Evolutionary conservation across 1,140 invertebrate species (phyloP), one percentile per base, ranked within the genome.

Genomic region (Pachypsylla venusta): DNA sequence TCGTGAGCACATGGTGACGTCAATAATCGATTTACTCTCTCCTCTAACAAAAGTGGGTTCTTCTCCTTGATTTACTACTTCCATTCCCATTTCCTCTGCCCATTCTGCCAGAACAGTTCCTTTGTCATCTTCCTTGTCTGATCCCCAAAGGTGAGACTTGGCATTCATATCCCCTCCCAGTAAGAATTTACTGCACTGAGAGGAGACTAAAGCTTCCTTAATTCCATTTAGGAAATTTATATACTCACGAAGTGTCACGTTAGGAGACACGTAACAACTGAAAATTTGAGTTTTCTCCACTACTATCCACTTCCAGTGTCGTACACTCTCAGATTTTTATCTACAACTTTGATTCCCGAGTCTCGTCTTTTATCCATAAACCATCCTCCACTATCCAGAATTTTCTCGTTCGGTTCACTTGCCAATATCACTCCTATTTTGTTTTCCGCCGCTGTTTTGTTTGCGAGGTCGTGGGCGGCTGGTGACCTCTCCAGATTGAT

Each of bases 31-130:
- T 16, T 25, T 30, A 0, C 20, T 40, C 13, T 19, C 35, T 14
- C 35, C 35, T 42, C 35, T 39, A 5, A 57, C 56, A 25, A 57
- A 57, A 1, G 56, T 58, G 0, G 57, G 57, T n/a, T n/a, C 4
- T 0, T 13, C n/a, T 3, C 57, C 57, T 1, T 16, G 2, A n/a
- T 58, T 58, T 25, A 30, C 35, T 1, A 24, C 7, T 1, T 14
- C 3, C 4, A 58, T 7, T 1, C 39, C 57, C 0, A 58, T 1
- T 0, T 20, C 19, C 0, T 26, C 24, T 0, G 1, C 12, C 13
- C 35, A n/a, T 10, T 58, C 39, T 0, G 39, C 39, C 13, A 58
- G 4, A 0, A 27, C 7, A 4, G 35, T 22, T 0, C 57, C 57
- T 12, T 35, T 10, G 0, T 2, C 13, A 5, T 58, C 22, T 7